Conservation (phyloP, 1,140 invertebrate genomes). For the Nasonia giraulti region DNA sequence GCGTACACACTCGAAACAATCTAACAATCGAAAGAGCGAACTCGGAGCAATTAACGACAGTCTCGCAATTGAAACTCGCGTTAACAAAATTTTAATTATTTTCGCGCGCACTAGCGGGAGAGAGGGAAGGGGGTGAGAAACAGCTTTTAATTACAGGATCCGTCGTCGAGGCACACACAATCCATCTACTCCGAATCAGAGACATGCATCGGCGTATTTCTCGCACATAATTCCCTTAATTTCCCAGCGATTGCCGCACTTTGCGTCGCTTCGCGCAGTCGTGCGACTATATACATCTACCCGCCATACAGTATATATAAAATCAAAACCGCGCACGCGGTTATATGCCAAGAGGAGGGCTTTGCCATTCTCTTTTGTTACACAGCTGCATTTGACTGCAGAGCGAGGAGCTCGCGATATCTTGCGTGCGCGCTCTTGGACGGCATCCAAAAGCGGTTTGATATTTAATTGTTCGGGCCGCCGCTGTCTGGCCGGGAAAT, state of each 20-base stretch:
- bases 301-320: not conserved
- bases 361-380: constrained; percentile 42
- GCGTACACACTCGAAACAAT: not conserved
- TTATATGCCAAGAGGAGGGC: not conserved
- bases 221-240: constrained; percentile 7
- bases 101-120: not conserved
- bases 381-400: constrained; percentile 37
- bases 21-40: not conserved
- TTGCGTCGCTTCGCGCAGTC: not conserved
- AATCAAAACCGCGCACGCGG: constrained; percentile 13
- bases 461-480: constrained; percentile 39
- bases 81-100: constrained; percentile 6
- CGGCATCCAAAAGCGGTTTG: constrained; percentile 23
- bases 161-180: not conserved
- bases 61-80: not conserved
- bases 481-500: constrained; percentile 5
- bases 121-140: not conserved
- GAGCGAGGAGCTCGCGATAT: not conserved
- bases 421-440: constrained; percentile 16
- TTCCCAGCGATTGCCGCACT: constrained; percentile 9
- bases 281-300: not conserved
- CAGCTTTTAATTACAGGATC: constrained; percentile 8
- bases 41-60: not conserved
- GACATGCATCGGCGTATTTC: not conserved
- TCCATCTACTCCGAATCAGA: not conserved